Evolutionary conservation across 2,888 invertebrate species (phyloP), one percentile per base, ranked within the genome.

Genomic region (Geophilus truncorum): DNA sequence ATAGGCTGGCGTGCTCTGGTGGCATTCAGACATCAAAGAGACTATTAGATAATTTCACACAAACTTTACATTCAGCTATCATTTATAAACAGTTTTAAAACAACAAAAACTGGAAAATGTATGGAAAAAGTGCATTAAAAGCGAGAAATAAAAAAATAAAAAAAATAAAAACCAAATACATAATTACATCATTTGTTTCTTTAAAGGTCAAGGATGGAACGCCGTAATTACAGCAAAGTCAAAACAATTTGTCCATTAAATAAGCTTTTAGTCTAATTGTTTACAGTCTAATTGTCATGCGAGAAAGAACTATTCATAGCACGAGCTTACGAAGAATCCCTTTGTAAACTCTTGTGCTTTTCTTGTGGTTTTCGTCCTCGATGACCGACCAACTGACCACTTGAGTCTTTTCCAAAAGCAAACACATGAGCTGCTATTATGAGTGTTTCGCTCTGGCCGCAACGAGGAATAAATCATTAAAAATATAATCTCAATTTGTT

Each of bases 1-100:
- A 25, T 25, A 62, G 25, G 62, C 62, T 62, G 62, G 62, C 62
- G 62, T 62, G 62, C 62, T 62, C 62, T 62, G 62, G 62, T 62
- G 62, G 62, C 62, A 62, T 62, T 62, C 25, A 62, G 62, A 62
- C 62, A 62, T 62, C 12, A 62, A 62, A 62, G 25, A 25, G 28
- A 62, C 23, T 25, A 62, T 5, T 25, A 57, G 1, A 45, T 45
- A 45, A 45, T n/a, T n/a, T 45, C 45, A 45, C 45, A 45, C 45
- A n/a, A 45, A 45, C 45, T 45, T 45, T 45, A 5, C 45, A 45
- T 45, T 45, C 45, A 45, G 45, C 5, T 45, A 45, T 45, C 45
- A n/a, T 45, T 45, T 45, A n/a, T 40, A 7, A 40, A 12, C 5
- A 40, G 15, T 45, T 45, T 45, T 45, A 18, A 18, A 45, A 45